phyloP scores from a whole-genome alignment of 2,113 vertebrate genomes.

The Centropristis striata region DNA sequence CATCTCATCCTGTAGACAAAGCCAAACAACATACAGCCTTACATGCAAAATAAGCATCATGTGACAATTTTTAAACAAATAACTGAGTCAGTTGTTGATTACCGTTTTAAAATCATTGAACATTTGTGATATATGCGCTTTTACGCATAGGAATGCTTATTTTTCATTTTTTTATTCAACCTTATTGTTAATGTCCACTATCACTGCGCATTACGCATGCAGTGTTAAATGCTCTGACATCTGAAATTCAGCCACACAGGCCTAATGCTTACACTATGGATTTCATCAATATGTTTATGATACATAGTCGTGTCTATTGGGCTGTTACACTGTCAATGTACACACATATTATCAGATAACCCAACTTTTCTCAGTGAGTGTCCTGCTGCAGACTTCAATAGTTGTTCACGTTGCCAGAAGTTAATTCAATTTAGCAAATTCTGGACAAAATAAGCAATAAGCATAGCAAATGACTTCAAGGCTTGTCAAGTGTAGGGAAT shows the following conservation, averaged over 20 bases:
- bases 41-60: not conserved
- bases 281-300: not conserved
- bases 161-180: not conserved
- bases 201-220: not conserved
- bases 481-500: not conserved
- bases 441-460: not conserved
- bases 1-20: not conserved
- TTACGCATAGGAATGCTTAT: not conserved
- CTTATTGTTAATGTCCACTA: not conserved
- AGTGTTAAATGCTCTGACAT: not conserved
- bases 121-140: not conserved
- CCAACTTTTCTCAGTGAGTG: not conserved
- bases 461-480: not conserved
- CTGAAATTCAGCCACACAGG: not conserved
- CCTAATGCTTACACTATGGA: not conserved
- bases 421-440: not conserved
- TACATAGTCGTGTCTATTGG: not conserved
- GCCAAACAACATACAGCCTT: not conserved
- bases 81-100: not conserved
- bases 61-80: not conserved
- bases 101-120: not conserved
- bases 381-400: not conserved
- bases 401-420: not conserved
- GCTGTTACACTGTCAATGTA: not conserved
- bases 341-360: not conserved